Percentiles rank a stretch among this genome's conserved stretches.
These are phyloP conservation scores for Distichodus sexfasciatus DNA, from an alignment of 2,797 vertebrate species.

Conservation along the genomic window DNA sequence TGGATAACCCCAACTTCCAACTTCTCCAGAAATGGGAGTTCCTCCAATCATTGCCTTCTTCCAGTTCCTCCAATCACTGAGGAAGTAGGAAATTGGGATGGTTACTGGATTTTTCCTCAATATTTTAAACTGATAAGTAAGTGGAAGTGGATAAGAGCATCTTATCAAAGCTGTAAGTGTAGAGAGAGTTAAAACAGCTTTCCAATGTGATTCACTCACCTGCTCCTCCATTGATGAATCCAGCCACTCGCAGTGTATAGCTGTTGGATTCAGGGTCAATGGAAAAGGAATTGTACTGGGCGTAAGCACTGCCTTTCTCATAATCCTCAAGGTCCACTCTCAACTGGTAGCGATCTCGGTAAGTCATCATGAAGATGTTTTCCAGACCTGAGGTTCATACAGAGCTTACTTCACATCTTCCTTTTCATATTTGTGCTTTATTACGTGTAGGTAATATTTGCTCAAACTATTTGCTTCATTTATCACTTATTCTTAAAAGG, in stretches of 20 bases:
- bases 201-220: conserved; percentile 33
- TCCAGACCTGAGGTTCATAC: conserved; percentile 51
- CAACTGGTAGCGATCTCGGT: conserved; percentile 57
- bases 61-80: no score
- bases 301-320: conserved; percentile 45
- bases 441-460: neutral
- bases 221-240: conserved; percentile 50
- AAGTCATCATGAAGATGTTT: conserved; percentile 60
- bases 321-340: conserved; percentile 65
- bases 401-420: neutral
- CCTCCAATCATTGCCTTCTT: no score
- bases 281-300: conserved; percentile 57
- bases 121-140: no score
- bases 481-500: no score
- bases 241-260: conserved; percentile 51
- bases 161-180: no score
- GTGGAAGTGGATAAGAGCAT: no score
- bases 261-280: conserved; percentile 53
- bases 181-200: neutral
- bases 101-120: no score
- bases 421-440: no score
- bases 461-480: neutral
- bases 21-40: no score
- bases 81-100: no score
- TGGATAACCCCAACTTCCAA: no score